These are phyloP conservation scores for Hylia prasina DNA, from an alignment of 2,113 vertebrate species.

Conservation along the genomic window DNA sequence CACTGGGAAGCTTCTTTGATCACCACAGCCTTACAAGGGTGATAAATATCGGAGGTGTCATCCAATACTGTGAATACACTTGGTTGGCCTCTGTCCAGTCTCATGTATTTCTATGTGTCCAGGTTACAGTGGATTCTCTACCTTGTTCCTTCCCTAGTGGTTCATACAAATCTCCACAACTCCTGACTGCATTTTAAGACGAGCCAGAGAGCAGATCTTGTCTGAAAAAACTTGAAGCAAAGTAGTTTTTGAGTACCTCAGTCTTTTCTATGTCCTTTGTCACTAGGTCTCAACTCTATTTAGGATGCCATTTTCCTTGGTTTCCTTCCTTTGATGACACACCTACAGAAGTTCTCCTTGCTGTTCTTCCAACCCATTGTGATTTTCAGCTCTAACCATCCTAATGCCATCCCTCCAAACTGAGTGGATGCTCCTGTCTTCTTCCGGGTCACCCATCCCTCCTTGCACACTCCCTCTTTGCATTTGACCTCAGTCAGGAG, in stretches of 20 bases:
- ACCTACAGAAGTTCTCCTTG: not conserved
- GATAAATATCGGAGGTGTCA: not conserved
- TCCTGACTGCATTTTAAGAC: not conserved
- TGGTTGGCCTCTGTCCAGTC: not conserved
- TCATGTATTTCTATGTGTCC: not conserved
- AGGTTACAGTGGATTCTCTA: not conserved
- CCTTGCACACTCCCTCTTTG: not conserved
- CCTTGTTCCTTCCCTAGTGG: not conserved
- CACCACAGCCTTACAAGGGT: not conserved
- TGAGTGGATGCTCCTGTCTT: not conserved
- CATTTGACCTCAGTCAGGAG: not conserved
- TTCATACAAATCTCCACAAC: not conserved
- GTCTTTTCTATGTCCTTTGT: not conserved
- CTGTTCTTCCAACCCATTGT: not conserved
- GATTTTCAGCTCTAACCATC: not conserved
- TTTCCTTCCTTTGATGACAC: not conserved
- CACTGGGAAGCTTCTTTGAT: not conserved
- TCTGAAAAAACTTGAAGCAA: not conserved
- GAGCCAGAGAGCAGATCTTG: not conserved
- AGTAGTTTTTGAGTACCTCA: not conserved
- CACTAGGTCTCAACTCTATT: not conserved
- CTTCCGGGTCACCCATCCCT: not conserved
- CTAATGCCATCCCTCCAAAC: not conserved
- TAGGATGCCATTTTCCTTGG: not conserved
- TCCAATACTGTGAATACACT: not conserved